These are phyloP conservation scores for Strigamia transsilvanica DNA, from an alignment of 2,888 invertebrate genomes.

Conservation along the genomic window DNA sequence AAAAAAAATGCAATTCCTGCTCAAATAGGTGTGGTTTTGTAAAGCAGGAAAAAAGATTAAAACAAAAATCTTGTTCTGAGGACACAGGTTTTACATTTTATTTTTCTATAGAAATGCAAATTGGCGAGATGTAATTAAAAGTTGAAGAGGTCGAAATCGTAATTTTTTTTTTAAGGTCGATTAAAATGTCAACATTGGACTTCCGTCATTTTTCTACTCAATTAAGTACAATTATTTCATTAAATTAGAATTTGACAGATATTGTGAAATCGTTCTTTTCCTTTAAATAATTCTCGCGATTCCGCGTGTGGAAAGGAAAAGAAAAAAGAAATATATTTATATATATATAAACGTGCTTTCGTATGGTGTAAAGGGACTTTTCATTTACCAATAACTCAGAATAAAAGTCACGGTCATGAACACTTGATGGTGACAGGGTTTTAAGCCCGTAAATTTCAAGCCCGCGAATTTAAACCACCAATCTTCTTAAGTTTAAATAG, in stretches of 20 bases:
- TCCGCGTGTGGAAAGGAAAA: neutral
- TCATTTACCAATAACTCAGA: constrained; percentile 17
- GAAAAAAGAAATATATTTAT: neutral
- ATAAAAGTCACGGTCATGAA: constrained; percentile 39
- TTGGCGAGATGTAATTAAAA: neutral
- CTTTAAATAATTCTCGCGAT: too few species aligned
- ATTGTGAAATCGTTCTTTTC: neutral
- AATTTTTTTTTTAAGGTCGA: neutral
- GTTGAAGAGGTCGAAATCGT: constrained; percentile 7
- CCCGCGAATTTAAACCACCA: too few species aligned
- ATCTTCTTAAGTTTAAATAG: too few species aligned
- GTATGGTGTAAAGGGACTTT: neutral
- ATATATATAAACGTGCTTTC: neutral
- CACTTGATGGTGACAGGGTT: neutral
- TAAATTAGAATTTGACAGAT: neutral
- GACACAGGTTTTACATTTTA: neutral
- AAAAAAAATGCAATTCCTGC: constrained; percentile 6
- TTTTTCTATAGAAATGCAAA: neutral
- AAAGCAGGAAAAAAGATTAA: neutral
- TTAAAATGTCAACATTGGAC: neutral
- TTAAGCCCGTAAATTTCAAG: neutral
- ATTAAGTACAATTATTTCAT: neutral
- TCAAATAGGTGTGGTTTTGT: constrained; percentile 27
- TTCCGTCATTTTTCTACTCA: constrained; percentile 22
- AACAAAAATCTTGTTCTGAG: constrained; percentile 9